Base-by-base conservation (phyloP, 2,888 invertebrate species). In the Yponomeuta sedellus region DNA sequence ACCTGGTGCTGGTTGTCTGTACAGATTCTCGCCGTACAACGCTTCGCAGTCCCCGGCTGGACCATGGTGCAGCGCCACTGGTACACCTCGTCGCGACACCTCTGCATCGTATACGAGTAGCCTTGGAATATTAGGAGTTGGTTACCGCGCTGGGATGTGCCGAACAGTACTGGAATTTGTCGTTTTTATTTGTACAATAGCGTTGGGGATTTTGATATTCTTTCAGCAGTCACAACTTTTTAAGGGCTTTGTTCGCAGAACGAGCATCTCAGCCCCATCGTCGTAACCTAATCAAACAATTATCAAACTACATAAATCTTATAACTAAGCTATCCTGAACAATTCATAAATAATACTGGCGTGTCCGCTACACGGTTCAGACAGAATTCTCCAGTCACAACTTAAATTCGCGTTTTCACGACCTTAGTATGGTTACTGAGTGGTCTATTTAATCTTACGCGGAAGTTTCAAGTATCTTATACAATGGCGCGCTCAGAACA, bases 51-150 rank as follows among this genome's bases (percentile, higher is more conserved):
- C 0, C 82, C 82, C 1, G 77, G 75, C 65, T 77, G 76, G 0
- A 73, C 77, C 84, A 83, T 84, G n/a, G 82, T 79, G 66, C 85
- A 86, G 52, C 77, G 76, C 86, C 86, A 85, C 1, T 78, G 77
- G 0, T 71, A 69, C 10, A 77, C 67, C 5, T 77, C 74, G 58
- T 78, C 66, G 65, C 71, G 77, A 44, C 65, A 69, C 62, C 69
- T 75, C 66, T 73, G 74, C 16, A 76, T 69, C 64, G 78, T 79
- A 73, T 81, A 85, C 1, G 80, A 78, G 70, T 79, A 83, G 11
- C 84, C 80, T 20, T 78, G 70, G 77, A 72, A 82, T 67, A 85
- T 69, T 6, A 85, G 75, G 22, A 85, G 78, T 10, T 74, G 75
- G 0, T 80, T 80, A 0, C 85, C 85, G 71, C 84, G 77, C 71